phyloP scores from a whole-genome alignment of 2,797 vertebrate genomes.

The Acanthurus lineatus region DNA sequence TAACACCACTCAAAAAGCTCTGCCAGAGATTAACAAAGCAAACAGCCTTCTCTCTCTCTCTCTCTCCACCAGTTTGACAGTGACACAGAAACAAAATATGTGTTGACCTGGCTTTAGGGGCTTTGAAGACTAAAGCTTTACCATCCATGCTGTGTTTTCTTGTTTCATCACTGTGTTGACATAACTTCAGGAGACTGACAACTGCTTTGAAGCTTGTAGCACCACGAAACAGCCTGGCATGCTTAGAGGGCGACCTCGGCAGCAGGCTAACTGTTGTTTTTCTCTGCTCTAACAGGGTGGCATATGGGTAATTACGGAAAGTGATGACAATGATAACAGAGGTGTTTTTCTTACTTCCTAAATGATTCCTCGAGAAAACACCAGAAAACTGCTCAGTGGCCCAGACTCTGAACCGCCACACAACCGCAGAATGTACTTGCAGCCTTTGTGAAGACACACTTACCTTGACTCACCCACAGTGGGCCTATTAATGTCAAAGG shows the following conservation, averaged over 20 bases:
- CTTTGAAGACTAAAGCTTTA: conserved; percentile 73
- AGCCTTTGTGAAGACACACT: conserved; percentile 69
- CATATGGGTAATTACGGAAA: conserved; percentile 78
- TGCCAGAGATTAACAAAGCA: conserved; percentile 61
- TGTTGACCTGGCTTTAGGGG: conserved; percentile 56
- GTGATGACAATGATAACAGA: conserved; percentile 84
- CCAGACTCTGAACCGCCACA: conserved; percentile 59
- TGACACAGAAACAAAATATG: conserved; percentile 72
- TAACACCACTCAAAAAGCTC: conserved; percentile 54
- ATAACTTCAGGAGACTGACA: conserved; percentile 73
- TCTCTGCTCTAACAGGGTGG: conserved; percentile 70
- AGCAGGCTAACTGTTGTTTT: conserved; percentile 78
- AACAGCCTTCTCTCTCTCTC: conserved; percentile 38
- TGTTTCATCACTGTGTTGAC: conserved; percentile 79
- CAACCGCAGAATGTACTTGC: conserved; percentile 44
- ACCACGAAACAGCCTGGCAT: conserved; percentile 54
- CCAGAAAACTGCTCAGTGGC: conserved; percentile 50
- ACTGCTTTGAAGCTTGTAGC: conserved; percentile 74
- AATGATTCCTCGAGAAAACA: conserved; percentile 80
- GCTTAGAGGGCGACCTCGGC: conserved; percentile 69
- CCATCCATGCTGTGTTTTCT: conserved; percentile 66
- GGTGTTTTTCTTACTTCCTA: conserved; percentile 83
- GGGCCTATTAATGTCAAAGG: conserved; percentile 80
- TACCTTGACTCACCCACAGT: conserved; percentile 69
- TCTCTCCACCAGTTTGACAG: conserved; percentile 42